Evolutionary conservation across 1,140 invertebrate species (phyloP).

Genomic region (Episyrphus balteatus): DNA sequence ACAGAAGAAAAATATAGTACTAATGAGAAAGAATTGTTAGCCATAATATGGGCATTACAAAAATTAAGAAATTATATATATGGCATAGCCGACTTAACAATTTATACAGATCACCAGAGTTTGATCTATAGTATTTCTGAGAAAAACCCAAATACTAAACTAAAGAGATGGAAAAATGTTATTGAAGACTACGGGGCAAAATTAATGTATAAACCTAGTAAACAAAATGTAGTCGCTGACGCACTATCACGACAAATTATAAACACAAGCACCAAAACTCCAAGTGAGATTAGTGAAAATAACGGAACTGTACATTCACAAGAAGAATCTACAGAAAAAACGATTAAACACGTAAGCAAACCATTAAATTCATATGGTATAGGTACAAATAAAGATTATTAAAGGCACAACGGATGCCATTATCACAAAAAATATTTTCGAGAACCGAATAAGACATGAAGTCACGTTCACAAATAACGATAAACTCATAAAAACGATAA

Average conservation of each 20-base stretch:
- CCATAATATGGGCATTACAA: constrained; percentile 34
- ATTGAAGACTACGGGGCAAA: constrained; percentile 26
- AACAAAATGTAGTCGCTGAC: constrained; percentile 8
- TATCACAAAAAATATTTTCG: not conserved
- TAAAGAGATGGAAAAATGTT: constrained; percentile 30
- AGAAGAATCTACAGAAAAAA: not conserved
- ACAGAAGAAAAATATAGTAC: constrained; percentile 31
- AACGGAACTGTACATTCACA: not conserved
- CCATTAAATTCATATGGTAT: constrained; percentile 2
- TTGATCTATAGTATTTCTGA: constrained; percentile 31
- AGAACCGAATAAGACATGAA: not conserved
- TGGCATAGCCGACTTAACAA: constrained; percentile 12
- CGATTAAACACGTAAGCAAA: not conserved
- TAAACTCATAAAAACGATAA: not conserved
- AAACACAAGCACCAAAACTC: no score
- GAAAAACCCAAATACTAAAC: constrained; percentile 25
- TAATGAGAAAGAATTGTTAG: constrained; percentile 36
- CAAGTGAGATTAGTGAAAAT: no score
- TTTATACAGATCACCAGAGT: constrained; percentile 29
- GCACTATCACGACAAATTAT: constrained; percentile 3
- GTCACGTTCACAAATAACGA: not conserved
- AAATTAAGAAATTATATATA: constrained; percentile 27
- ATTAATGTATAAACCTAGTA: constrained; percentile 19
- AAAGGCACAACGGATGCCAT: not conserved
- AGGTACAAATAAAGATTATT: constrained; percentile 1